Conservation (phyloP, 2,113 vertebrate species). For the Ursus arctos region DNA sequence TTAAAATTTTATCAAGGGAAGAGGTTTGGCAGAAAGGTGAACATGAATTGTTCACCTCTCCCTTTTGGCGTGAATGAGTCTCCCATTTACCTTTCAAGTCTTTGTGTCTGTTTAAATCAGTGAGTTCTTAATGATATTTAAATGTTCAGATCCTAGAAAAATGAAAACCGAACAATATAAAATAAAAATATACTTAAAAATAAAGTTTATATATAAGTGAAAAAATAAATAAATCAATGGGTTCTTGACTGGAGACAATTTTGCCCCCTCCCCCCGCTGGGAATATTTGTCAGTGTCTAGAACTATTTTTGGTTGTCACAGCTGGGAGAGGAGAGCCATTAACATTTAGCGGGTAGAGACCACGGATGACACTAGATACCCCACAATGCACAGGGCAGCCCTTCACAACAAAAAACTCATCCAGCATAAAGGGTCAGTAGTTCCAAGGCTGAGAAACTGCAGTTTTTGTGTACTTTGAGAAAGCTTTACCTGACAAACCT, state of each 20-base stretch:
- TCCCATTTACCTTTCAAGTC: background rate
- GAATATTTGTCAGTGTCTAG: background rate
- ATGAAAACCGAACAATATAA: too few species aligned
- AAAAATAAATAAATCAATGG: background rate
- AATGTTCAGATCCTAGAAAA: too few species aligned
- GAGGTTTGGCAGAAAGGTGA: background rate
- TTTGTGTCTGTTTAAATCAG: constrained; percentile 18
- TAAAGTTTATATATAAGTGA: too few species aligned
- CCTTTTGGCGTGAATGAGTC: background rate
- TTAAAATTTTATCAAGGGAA: background rate
- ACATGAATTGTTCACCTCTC: background rate
- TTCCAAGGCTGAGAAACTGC: background rate
- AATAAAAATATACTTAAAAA: too few species aligned
- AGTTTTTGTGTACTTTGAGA: background rate
- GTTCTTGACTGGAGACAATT: background rate
- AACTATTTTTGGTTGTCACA: background rate
- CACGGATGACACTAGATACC: background rate
- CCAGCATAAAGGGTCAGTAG: background rate
- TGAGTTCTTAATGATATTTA: background rate
- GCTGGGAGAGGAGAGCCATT: background rate
- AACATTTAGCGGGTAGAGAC: background rate
- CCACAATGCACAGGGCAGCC: background rate
- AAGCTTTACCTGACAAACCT: background rate
- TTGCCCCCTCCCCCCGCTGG: background rate
- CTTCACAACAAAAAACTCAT: background rate